A percentile compares a stretch with the other conserved stretches of the same genome.
Evolutionary conservation across 2,888 invertebrate genomes (phyloP).

Genomic region (Eudemis profundana): DNA sequence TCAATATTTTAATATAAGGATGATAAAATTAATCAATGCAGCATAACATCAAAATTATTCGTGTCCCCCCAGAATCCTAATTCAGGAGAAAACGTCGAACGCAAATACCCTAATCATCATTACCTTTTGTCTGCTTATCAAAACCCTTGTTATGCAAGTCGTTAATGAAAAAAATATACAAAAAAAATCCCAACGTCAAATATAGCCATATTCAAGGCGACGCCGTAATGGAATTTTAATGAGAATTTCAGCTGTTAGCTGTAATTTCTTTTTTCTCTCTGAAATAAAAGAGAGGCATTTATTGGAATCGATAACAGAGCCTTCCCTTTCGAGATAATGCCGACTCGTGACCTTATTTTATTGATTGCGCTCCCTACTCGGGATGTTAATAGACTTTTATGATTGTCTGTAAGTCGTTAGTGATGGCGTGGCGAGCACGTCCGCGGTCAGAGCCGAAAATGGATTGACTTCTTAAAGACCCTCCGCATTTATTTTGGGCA

Average conservation of each 20-base stretch:
- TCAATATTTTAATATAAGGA: no score
- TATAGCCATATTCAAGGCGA: slow-evolving; percentile 58
- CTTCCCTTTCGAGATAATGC: slow-evolving; percentile 60
- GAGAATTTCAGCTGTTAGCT: slow-evolving; percentile 71
- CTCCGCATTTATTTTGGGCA: background rate
- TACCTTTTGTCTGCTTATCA: slow-evolving; percentile 27
- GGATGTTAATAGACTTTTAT: slow-evolving; percentile 45
- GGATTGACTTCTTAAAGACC: slow-evolving; percentile 13
- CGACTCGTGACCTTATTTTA: slow-evolving; percentile 63
- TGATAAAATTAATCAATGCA: background rate
- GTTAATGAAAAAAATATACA: slow-evolving; percentile 44
- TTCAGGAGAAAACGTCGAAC: background rate
- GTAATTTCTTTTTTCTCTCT: slow-evolving; percentile 63
- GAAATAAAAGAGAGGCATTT: slow-evolving; percentile 70
- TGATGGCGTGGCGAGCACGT: slow-evolving; percentile 25
- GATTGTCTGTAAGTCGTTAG: slow-evolving; percentile 41
- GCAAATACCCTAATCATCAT: slow-evolving; percentile 30
- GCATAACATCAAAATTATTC: slow-evolving; percentile 7
- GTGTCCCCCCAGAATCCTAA: slow-evolving; percentile 1
- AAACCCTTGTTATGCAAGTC: slow-evolving; percentile 39
- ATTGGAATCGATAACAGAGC: slow-evolving; percentile 68
- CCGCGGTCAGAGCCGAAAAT: slow-evolving; percentile 9
- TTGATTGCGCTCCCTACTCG: slow-evolving; percentile 52
- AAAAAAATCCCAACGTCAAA: slow-evolving; percentile 37
- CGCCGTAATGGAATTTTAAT: slow-evolving; percentile 78